Conservation (phyloP, 2,888 invertebrate genomes). For the Leptarthrus brevirostris region DNA sequence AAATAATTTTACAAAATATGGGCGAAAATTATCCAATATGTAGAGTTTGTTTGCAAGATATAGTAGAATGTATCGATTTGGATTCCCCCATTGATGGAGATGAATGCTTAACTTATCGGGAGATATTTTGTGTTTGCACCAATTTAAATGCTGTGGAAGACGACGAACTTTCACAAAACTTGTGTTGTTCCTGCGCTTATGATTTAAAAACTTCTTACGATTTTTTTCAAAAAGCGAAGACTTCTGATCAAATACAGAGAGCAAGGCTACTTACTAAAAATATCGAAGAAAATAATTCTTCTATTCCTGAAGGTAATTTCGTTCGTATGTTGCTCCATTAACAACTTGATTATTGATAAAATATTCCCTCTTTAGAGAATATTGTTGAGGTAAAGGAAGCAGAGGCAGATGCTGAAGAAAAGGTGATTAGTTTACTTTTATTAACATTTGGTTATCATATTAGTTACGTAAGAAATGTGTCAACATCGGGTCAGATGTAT, state of each 20-base stretch:
- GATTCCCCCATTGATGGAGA: slow-evolving; percentile 18
- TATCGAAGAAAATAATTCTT: not conserved
- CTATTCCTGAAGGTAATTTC: not conserved
- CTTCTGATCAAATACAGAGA: slow-evolving; percentile 54
- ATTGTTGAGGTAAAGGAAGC: not conserved
- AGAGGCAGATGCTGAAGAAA: not conserved
- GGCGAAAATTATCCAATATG: slow-evolving; percentile 42
- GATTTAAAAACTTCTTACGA: slow-evolving; percentile 51
- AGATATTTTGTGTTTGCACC: slow-evolving; percentile 57
- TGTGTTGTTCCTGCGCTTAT: slow-evolving; percentile 56
- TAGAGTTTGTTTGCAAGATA: slow-evolving; percentile 20
- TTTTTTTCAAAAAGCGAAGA: slow-evolving; percentile 56
- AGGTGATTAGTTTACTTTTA: too few relatives aligned
- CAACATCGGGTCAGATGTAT: too few relatives aligned
- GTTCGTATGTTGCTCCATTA: not conserved
- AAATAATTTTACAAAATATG: too few relatives aligned
- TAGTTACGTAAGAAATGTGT: too few relatives aligned
- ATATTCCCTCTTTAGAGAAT: not conserved
- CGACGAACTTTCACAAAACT: slow-evolving; percentile 56
- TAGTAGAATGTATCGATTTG: slow-evolving; percentile 26
- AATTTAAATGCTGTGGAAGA: slow-evolving; percentile 55
- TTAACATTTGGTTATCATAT: too few relatives aligned
- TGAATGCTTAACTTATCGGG: slow-evolving; percentile 53
- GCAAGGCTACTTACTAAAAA: too few relatives aligned
- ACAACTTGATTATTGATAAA: not conserved